Base-by-base conservation (phyloP, 92 coral and sea anemone genomes). In the Palythoa grandiflora region DNA sequence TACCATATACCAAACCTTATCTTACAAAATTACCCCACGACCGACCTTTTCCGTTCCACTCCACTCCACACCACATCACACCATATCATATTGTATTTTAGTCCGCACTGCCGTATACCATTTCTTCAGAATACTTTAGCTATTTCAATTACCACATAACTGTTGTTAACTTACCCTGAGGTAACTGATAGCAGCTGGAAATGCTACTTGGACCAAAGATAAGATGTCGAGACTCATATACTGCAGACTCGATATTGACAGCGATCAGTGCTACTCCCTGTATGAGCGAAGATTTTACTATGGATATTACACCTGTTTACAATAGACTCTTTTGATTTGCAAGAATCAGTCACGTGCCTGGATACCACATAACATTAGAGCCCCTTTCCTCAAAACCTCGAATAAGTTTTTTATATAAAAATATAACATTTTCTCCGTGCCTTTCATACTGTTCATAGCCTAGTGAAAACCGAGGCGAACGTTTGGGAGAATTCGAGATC, bases 121-220 rank as follows among this genome's bases (percentile, higher is more conserved):
- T 2, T 10, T 13, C 65, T 59, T 8, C 19, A 59, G 10, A 9
- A 17, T 3, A 14, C n/a, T 59, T 14, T 59, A 59, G 19, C 19
- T 4, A 3, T 59, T 59, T 11, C 17, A 44, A 44, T 28, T 59
- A 3, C 9, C 15, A 28, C 28, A 28, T 28, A 28, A 28, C n/a
- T 11, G 65, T 17, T 59, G 10, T 59, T 59, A 14, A 59, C 14
- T 59, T 17, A 13, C 50, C 6, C 50, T 44, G 50, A 59, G 65
- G 65, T 59, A 57, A 57, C 63, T 57, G 63, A 57, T 17, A 57
- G 63, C n/a, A 57, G 63, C 63, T 57, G 63, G 63, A 57, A 57
- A 14, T 57, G 63, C 14, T 0, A 57, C 63, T 57, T 57, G 63
- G 63, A 57, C 63, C 63, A 13, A 57, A 7, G 63, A 57, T 57